Evolutionary conservation across 2,797 vertebrate genomes (phyloP), one percentile per base, ranked within the genome.

Genomic region (Eupleurogrammus muticus): DNA sequence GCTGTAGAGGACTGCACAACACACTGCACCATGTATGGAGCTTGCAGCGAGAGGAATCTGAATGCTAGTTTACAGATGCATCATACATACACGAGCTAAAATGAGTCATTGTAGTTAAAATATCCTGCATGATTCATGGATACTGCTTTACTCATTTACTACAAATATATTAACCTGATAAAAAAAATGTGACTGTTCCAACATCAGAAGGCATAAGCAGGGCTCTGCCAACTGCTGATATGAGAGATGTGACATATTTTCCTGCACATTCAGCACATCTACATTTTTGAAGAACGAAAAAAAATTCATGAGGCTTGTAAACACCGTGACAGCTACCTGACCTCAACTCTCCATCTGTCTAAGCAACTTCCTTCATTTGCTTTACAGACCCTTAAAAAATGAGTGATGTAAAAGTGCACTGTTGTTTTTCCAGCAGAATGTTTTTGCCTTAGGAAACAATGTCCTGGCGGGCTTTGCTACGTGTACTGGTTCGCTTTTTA

Each of bases 371-470:
- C 56, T 59, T 50, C 57, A 79, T 79, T 80, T 79, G 46, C 70
- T 73, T 71, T 73, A 47, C 73, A 77, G 75, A 70, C 34, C 28
- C 44, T 38, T 53, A 51, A 23, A 72, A 80, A 89, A 80, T 88
- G 69, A 66, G 81, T 87, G 66, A 85, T 71, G 75, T 61, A 69
- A 83, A 90, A 90, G 75, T 79, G 83, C 74, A 80, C 49, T 19
- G 65, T 55, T 79, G 70, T 83, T 72, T 89, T 75, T 84, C 57
- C 55, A 60, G 75, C 61, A 71, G 48, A 79, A 50, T 34, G 48
- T 61, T 68, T 68, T 64, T 70, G 70, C 70, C 59, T 54, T 8
- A 5, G 63, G 74, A 74, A 71, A 40, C 48, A 7, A n/a, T 16
- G 67, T 81, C 85, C 79, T 71, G 56, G 44, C 79, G 72, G 83